phyloP scores from a whole-genome alignment of 2,113 vertebrate genomes.

The Festucalex cinctus region DNA sequence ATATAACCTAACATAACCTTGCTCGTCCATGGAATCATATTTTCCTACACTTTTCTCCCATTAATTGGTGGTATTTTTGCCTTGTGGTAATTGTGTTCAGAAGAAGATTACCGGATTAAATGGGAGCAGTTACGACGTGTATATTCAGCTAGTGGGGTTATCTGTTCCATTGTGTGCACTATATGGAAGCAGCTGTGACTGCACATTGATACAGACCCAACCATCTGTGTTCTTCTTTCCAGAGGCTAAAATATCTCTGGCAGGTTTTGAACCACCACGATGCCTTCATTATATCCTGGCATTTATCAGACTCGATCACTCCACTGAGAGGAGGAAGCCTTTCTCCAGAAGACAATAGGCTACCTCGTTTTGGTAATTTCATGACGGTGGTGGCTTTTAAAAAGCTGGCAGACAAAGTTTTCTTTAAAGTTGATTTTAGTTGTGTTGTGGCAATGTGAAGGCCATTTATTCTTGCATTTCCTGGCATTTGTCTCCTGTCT shows the following conservation, averaged over 20 bases:
- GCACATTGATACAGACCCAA: not conserved
- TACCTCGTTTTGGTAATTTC: not conserved
- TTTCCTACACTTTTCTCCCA: not conserved
- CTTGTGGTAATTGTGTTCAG: constrained; percentile 36
- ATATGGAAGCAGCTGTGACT: not conserved
- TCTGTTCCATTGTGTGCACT: constrained; percentile 2
- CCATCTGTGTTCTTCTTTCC: not conserved
- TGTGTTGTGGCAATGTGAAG: not conserved
- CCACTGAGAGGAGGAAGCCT: not conserved
- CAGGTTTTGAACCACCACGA: not conserved
- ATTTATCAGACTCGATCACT: not conserved
- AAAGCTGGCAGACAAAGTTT: not conserved
- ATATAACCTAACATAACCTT: constrained; percentile 20
- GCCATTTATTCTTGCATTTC: not conserved
- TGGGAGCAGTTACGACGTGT: constrained; percentile 12
- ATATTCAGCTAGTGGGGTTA: not conserved
- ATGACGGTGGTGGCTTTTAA: not conserved
- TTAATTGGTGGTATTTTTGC: constrained; percentile 9
- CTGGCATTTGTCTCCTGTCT: not conserved
- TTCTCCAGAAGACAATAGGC: not conserved
- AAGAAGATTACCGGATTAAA: constrained; percentile 31
- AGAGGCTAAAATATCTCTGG: not conserved
- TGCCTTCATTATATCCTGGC: not conserved
- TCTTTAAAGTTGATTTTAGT: not conserved
- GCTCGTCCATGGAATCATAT: constrained; percentile 3